Percentiles rank a stretch among this genome's conserved stretches.
Conservation (phyloP, 2,113 vertebrate species). For the Lagenorhynchus albirostris region DNA sequence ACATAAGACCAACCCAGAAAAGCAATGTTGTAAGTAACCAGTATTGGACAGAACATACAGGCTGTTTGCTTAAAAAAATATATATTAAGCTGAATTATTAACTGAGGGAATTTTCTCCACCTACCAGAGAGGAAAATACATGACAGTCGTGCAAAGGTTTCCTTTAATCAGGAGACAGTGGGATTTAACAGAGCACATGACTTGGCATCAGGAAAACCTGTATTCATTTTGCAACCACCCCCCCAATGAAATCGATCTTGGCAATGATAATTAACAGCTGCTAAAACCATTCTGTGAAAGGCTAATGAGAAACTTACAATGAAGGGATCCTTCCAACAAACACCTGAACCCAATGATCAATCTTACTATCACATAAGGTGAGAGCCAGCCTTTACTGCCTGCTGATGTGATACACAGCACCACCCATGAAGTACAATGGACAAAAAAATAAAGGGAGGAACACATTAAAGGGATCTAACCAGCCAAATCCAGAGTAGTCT, state of each 20-base stretch:
- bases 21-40: background rate
- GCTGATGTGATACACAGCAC: background rate
- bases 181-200: background rate
- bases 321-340: background rate
- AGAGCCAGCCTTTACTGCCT: background rate
- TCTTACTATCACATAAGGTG: background rate
- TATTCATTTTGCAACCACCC: background rate
- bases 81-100: background rate
- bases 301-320: background rate
- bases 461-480: background rate
- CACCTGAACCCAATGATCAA: background rate
- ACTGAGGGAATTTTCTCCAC: background rate
- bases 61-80: background rate
- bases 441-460: background rate
- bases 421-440: background rate
- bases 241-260: background rate
- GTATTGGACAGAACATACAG: background rate
- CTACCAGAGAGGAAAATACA: background rate
- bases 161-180: background rate
- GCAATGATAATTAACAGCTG: background rate
- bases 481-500: background rate
- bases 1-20: background rate
- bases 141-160: background rate
- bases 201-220: background rate
- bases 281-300: constrained; percentile 20